Conservation (phyloP, 2,797 vertebrate genomes). For the Sebastes itinus region DNA sequence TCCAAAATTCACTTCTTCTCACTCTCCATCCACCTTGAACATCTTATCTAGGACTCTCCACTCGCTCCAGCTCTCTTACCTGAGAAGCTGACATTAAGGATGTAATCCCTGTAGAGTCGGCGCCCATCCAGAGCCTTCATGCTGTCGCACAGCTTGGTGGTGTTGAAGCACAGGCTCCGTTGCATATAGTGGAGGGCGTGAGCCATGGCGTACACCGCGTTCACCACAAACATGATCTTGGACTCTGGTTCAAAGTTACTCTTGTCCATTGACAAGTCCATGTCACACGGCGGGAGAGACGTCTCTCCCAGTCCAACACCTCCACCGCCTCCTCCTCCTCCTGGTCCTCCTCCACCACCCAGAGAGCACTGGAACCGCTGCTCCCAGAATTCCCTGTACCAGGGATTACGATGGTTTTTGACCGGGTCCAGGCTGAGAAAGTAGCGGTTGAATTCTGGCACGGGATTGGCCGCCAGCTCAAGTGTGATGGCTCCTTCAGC, state of each 20-base stretch:
- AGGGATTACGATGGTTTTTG: slow-evolving; percentile 94
- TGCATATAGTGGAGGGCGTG: slow-evolving; percentile 96
- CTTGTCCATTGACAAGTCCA: slow-evolving; percentile 87
- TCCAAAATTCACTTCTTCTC: slow-evolving; percentile 15
- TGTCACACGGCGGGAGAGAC: slow-evolving; percentile 82
- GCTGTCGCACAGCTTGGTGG: slow-evolving; percentile 92
- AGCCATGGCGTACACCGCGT: slow-evolving; percentile 98
- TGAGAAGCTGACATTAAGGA: slow-evolving; percentile 96
- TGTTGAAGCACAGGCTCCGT: slow-evolving; percentile 91
- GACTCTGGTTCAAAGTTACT: slow-evolving; percentile 96
- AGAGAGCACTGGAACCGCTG: slow-evolving; percentile 96
- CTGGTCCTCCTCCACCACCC: slow-evolving; percentile 65
- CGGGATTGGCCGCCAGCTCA: slow-evolving; percentile 92
- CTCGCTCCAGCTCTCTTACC: slow-evolving; percentile 82
- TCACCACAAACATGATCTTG: slow-evolving; percentile 99
- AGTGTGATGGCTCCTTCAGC: slow-evolving; percentile 96
- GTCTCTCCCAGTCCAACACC: slow-evolving; percentile 46
- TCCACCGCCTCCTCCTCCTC: slow-evolving; percentile 51
- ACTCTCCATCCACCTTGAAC: slow-evolving; percentile 37
- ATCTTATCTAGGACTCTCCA: slow-evolving; percentile 32
- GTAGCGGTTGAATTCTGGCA: slow-evolving; percentile 93
- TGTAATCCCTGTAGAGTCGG: slow-evolving; percentile 93
- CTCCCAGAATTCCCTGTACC: slow-evolving; percentile 99
- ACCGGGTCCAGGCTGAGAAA: slow-evolving; percentile 91
- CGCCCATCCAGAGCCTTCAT: slow-evolving; percentile 95